Evolutionary conservation across 2,113 vertebrate species (phyloP).

Genomic region (Delphinus delphis): DNA sequence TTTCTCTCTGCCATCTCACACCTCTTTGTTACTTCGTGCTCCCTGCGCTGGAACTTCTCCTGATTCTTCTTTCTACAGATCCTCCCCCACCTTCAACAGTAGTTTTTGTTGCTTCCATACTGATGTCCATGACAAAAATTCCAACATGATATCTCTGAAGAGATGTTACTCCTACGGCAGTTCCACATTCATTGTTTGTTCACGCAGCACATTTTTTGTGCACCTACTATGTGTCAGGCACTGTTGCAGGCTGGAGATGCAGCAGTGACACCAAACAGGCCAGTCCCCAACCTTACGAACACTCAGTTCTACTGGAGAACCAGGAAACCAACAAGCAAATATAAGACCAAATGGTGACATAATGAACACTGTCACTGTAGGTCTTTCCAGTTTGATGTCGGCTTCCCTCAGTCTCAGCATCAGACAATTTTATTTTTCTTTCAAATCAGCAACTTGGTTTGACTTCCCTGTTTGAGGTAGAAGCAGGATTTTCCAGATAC

Average conservation of each 20-base stretch:
- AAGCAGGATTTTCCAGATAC: neutral
- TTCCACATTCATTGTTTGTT: neutral
- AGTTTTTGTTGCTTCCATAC: neutral
- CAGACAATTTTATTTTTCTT: constrained; percentile 4
- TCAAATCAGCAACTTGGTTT: neutral
- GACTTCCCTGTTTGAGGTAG: neutral
- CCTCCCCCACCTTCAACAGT: neutral
- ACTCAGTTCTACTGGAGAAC: neutral
- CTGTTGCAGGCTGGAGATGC: neutral
- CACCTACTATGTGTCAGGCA: neutral
- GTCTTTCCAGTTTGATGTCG: neutral
- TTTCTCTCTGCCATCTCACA: neutral
- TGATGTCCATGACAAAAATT: neutral
- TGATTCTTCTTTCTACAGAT: neutral
- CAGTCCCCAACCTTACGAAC: too few relatives aligned
- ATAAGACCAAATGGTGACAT: neutral
- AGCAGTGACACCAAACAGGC: neutral
- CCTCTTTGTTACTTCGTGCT: neutral
- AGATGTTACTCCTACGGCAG: neutral
- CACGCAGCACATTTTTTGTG: neutral
- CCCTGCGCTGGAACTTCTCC: neutral
- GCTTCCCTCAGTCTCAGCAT: neutral
- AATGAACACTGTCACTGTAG: rapidly evolving
- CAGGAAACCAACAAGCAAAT: neutral
- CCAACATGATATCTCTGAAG: neutral